Evolutionary conservation across 1,140 invertebrate species (phyloP), one percentile per base, ranked within the genome.

Genomic region (Drosophila tristis): DNA sequence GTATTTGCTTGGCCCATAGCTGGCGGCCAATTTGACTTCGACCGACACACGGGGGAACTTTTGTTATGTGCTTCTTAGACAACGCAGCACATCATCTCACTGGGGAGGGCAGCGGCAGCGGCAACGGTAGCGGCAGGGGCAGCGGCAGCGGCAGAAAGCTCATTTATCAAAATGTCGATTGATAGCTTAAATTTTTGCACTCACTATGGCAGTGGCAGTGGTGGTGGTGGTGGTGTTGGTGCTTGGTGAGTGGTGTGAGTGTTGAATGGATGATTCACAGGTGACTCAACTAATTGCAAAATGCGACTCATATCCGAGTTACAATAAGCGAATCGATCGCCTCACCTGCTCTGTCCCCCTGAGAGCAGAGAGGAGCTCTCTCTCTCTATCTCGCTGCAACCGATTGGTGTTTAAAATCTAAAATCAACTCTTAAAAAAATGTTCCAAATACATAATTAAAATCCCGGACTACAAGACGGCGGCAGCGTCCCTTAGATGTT

Each of bases 81-180:
- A 79, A 71, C 78, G 62, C 78, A 82, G 66, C 80, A 50, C 50
- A 50, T 15, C 3, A 31, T n/a, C n/a, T n/a, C 53, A n/a, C 23
- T 31, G 31, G 44, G 16, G 16, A 16, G 16, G 44, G 7, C 44
- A 47, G 44, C 15, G 44, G 15, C 44, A 47, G n/a, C n/a, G n/a
- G n/a, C n/a, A n/a, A 47, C 44, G 44, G 26, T 16, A 47, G 15
- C 44, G 9, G 44, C 44, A 47, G n/a, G 23, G 23, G 23, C 48
- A 51, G 49, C 23, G 8, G 23, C 9, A 53, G 11, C 16, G 23
- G 20, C 39, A 11, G 16, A 59, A 63, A 59, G 68, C 78, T 87
- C 84, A 87, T 87, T 87, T 89, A 89, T 87, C 84, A 87, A 87
- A 79, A 58, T 56, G 67, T 73, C 84, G 67, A 87, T 87, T 87